Evolutionary conservation across 2,797 vertebrate genomes (phyloP).

Genomic region (Valencia hispanica): DNA sequence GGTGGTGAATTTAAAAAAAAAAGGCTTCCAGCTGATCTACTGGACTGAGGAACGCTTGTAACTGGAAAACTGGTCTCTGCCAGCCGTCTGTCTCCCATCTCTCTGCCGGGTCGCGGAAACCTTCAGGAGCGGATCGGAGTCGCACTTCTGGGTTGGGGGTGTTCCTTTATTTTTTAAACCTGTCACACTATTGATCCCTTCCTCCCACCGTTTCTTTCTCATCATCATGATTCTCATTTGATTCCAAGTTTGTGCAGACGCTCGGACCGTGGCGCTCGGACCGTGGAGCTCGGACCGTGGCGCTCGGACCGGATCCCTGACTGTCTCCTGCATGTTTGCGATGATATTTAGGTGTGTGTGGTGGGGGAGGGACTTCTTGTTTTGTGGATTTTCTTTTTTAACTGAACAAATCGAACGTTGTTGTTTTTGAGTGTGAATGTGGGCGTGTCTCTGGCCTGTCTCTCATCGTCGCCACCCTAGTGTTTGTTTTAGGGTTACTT

Average conservation of each 20-base stretch:
- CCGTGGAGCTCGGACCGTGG: background rate
- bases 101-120: conserved; percentile 23
- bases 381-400: conserved; percentile 43
- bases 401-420: conserved; percentile 71
- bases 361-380: conserved; percentile 40
- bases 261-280: conserved; percentile 31
- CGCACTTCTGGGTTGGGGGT: background rate
- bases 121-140: conserved; percentile 40
- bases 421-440: conserved; percentile 26
- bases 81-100: background rate
- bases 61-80: conserved; percentile 61
- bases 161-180: conserved; percentile 21
- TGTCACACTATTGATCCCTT: conserved; percentile 87
- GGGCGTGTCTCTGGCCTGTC: conserved; percentile 34
- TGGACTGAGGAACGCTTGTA: conserved; percentile 34
- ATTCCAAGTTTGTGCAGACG: conserved; percentile 71
- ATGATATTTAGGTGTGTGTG: conserved; percentile 51
- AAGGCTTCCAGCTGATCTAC: background rate
- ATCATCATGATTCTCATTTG: conserved; percentile 62
- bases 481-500: conserved; percentile 42
- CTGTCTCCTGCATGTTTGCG: conserved; percentile 48
- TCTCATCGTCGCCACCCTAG: conserved; percentile 45
- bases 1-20: background rate
- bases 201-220: conserved; percentile 49
- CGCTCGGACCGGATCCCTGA: too few species aligned